Conservation (phyloP, 2,113 vertebrate species). For the Rhabdomys dilectus region DNA sequence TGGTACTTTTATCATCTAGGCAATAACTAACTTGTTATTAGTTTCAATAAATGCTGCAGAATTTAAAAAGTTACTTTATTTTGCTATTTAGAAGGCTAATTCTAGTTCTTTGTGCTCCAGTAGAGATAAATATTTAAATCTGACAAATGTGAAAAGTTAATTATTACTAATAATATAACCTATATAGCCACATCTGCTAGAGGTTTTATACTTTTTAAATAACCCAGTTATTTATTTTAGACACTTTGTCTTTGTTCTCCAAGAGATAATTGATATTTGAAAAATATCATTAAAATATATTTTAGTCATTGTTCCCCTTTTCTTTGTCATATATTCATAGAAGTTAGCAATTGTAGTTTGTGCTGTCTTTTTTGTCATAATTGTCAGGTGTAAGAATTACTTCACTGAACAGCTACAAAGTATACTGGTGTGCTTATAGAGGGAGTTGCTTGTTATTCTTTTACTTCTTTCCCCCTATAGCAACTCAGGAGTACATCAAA, state of each 20-base stretch:
- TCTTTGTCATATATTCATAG: neutral
- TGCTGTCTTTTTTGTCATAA: slow-evolving; percentile 73
- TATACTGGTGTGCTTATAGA: slow-evolving; percentile 62
- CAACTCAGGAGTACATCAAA: slow-evolving; percentile 55
- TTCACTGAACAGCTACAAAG: slow-evolving; percentile 69
- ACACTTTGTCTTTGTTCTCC: neutral
- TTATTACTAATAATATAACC: neutral
- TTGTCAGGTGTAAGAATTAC: slow-evolving; percentile 74
- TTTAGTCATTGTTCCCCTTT: neutral
- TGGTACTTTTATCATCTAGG: slow-evolving; percentile 16
- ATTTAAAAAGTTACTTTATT: slow-evolving; percentile 34
- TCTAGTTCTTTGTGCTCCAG: neutral
- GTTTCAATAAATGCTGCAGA: neutral
- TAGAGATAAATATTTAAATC: neutral
- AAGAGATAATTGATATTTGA: slow-evolving; percentile 1
- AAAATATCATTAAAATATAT: neutral
- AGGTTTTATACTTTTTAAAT: neutral
- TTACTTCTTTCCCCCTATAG: slow-evolving; percentile 72
- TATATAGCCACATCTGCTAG: neutral
- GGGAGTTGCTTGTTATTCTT: slow-evolving; percentile 50
- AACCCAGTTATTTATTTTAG: slow-evolving; percentile 11
- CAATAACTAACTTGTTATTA: slow-evolving; percentile 44
- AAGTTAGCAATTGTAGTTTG: slow-evolving; percentile 52
- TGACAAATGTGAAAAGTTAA: neutral
- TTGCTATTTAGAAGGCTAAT: slow-evolving; percentile 28